These are phyloP conservation scores for Australoheros scitulus DNA, from an alignment of 2,113 vertebrate species.

Conservation along the genomic window DNA sequence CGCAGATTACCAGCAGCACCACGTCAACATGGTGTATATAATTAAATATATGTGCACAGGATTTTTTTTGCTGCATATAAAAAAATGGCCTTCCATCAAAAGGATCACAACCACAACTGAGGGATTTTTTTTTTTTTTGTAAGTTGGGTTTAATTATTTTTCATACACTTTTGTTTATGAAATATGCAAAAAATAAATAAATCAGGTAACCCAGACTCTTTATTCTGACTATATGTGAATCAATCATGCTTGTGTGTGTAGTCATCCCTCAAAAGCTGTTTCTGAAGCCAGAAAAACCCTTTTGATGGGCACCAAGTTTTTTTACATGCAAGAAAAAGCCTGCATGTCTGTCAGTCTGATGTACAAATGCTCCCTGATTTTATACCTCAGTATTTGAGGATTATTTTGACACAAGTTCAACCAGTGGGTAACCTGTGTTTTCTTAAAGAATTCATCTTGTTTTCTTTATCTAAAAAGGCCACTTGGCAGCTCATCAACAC, in stretches of 20 bases:
- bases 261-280: neutral
- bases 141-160: neutral
- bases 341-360: no score
- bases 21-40: neutral
- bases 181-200: neutral
- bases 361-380: neutral
- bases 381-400: neutral
- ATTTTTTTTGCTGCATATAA: neutral
- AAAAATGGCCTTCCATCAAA: neutral
- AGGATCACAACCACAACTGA: neutral
- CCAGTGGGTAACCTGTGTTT: neutral
- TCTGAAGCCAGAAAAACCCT: neutral
- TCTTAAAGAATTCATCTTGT: neutral
- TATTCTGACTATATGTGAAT: neutral
- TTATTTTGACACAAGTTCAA: neutral
- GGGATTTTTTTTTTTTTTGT: neutral
- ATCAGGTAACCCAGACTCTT: neutral
- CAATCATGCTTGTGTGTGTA: neutral
- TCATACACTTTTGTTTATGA: neutral
- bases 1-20: neutral
- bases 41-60: neutral
- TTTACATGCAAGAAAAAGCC: no score
- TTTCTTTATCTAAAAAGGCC: constrained; percentile 9
- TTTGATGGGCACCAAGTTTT: no score
- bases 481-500: constrained; percentile 59